Percentiles rank a stretch among this genome's conserved stretches.
phyloP scores from a whole-genome alignment of 2,797 vertebrate genomes.

The Dipus sagitta region DNA sequence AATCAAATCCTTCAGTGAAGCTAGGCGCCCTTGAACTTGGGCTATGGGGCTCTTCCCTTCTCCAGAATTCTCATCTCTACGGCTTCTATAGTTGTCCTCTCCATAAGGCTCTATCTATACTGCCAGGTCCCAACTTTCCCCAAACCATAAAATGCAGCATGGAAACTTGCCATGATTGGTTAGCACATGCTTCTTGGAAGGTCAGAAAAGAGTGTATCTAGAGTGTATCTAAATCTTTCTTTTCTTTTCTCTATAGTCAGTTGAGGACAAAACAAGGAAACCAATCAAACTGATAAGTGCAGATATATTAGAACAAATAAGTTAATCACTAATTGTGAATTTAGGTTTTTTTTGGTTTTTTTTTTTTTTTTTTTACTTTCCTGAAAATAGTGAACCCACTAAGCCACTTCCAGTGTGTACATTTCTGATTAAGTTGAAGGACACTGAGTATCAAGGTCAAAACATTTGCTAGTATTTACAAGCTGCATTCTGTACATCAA shows the following conservation, averaged over 20 bases:
- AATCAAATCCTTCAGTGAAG: conserved; percentile 18
- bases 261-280: neutral
- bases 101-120: neutral
- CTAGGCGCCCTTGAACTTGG: conserved; percentile 45
- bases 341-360: neutral
- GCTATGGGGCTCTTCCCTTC: neutral
- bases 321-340: neutral
- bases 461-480: neutral
- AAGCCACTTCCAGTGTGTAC: accelerated
- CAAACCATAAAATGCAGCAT: no score
- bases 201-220: neutral
- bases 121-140: neutral
- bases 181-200: neutral
- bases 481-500: neutral
- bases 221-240: neutral
- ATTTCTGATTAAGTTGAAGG: neutral
- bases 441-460: neutral
- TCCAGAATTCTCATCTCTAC: neutral
- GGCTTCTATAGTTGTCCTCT: neutral
- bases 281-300: neutral
- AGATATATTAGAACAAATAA: neutral
- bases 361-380: neutral
- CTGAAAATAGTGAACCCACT: neutral
- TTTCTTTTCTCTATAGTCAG: neutral
- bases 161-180: accelerated